phyloP scores from a whole-genome alignment of 2,888 invertebrate species.

The Drosophila subquinaria region DNA sequence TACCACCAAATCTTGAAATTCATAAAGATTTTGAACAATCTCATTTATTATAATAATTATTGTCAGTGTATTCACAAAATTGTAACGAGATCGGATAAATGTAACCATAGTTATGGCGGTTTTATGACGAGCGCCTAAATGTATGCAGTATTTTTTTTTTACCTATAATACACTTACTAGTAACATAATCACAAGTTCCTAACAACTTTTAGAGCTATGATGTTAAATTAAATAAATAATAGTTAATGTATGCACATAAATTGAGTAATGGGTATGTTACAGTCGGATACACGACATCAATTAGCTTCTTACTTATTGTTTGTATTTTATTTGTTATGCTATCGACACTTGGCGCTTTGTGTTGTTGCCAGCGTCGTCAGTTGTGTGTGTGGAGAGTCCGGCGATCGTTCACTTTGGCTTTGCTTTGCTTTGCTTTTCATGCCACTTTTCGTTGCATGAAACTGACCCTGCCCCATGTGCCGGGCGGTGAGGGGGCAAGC shows the following conservation, averaged over 20 bases:
- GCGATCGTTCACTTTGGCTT: conserved; percentile 49
- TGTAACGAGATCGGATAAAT: too few species aligned
- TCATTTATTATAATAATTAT: too few species aligned
- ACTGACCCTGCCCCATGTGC: conserved; percentile 18
- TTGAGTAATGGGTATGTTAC: not conserved
- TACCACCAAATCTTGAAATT: too few species aligned
- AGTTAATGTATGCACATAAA: not conserved
- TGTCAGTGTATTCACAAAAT: too few species aligned
- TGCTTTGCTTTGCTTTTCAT: conserved; percentile 32
- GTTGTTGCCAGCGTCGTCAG: conserved; percentile 34
- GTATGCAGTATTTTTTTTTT: too few species aligned
- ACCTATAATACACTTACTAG: too few species aligned
- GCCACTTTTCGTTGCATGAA: conserved; percentile 48
- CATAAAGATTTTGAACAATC: too few species aligned
- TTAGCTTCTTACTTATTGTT: not conserved
- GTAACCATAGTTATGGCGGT: too few species aligned
- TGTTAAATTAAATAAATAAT: too few species aligned
- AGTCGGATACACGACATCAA: not conserved
- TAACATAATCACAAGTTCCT: too few species aligned
- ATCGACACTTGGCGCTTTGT: conserved; percentile 74
- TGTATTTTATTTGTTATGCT: conserved; percentile 39
- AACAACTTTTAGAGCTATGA: too few species aligned
- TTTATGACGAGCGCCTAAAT: too few species aligned
- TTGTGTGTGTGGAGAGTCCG: conserved; percentile 35
- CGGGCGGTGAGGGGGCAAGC: conserved; percentile 31